phyloP scores from a whole-genome alignment of 2,888 invertebrate species.

The Anthrax anthrax region DNA sequence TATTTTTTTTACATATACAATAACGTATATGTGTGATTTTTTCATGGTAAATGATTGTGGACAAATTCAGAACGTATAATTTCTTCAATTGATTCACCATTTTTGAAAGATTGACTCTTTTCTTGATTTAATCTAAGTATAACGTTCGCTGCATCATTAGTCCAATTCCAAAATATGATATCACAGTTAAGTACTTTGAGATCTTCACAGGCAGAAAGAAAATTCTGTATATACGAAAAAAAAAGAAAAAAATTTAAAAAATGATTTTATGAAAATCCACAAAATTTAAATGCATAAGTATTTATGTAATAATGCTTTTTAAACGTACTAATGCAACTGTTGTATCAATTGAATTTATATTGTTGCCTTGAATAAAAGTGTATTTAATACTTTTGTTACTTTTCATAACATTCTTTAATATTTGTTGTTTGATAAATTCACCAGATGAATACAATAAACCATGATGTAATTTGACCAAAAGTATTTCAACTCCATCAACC shows the following conservation, averaged over 20 bases:
- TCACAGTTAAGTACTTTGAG: constrained; percentile 36
- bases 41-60: neutral
- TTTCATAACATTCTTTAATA: constrained; percentile 57
- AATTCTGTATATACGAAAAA: constrained; percentile 30
- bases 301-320: constrained; percentile 14
- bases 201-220: constrained; percentile 40
- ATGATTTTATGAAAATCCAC: neutral
- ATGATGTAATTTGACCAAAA: constrained; percentile 52
- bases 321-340: constrained; percentile 46
- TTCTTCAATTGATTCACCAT: constrained; percentile 19
- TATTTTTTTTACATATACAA: too few species aligned
- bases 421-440: constrained; percentile 50
- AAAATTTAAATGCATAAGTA: neutral
- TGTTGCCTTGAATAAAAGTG: constrained; percentile 62
- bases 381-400: constrained; percentile 41
- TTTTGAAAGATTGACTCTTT: constrained; percentile 22
- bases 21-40: too few species aligned
- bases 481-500: constrained; percentile 33
- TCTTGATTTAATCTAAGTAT: constrained; percentile 23
- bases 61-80: neutral
- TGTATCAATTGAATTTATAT: constrained; percentile 42
- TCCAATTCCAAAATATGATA: constrained; percentile 40
- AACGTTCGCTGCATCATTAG: constrained; percentile 26
- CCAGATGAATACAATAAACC: constrained; percentile 68
- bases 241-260: constrained; percentile 1